phyloP scores from a whole-genome alignment of 2,797 vertebrate genomes.

The Melanotaenia boesemani region DNA sequence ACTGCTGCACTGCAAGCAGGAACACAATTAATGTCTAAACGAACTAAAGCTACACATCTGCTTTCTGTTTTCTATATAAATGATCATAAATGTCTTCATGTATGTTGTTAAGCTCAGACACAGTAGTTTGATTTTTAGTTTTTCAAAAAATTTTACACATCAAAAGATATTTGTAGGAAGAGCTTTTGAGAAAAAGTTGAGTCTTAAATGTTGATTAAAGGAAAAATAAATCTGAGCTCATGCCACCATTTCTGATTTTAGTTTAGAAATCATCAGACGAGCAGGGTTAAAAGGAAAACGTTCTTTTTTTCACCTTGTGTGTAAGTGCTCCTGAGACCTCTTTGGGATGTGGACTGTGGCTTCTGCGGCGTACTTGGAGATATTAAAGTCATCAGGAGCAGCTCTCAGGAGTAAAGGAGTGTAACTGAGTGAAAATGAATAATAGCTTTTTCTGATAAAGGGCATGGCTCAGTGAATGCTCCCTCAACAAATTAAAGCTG shows the following conservation, averaged over 20 bases:
- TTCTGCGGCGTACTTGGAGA: background rate
- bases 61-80: too few species aligned
- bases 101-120: too few species aligned
- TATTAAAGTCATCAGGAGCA: slow-evolving; percentile 18
- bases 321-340: slow-evolving; percentile 4
- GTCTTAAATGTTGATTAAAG: too few species aligned
- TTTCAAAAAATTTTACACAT: too few species aligned
- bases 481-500: slow-evolving; percentile 42
- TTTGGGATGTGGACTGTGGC: background rate
- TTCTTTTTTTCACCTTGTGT: background rate
- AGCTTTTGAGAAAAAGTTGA: background rate
- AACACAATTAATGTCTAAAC: too few species aligned
- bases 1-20: too few species aligned
- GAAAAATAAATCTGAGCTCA: too few species aligned
- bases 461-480: slow-evolving; percentile 17
- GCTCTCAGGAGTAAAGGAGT: slow-evolving; percentile 15
- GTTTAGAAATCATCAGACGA: background rate
- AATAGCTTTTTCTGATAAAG: slow-evolving; percentile 21
- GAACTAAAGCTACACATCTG: too few species aligned
- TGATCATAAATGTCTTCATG: too few species aligned
- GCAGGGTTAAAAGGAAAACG: background rate
- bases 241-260: background rate
- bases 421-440: slow-evolving; percentile 26
- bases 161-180: background rate
- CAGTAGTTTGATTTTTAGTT: too few species aligned